phyloP scores from a whole-genome alignment of 2,797 vertebrate genomes.

The Bovichtus diacanthus region DNA sequence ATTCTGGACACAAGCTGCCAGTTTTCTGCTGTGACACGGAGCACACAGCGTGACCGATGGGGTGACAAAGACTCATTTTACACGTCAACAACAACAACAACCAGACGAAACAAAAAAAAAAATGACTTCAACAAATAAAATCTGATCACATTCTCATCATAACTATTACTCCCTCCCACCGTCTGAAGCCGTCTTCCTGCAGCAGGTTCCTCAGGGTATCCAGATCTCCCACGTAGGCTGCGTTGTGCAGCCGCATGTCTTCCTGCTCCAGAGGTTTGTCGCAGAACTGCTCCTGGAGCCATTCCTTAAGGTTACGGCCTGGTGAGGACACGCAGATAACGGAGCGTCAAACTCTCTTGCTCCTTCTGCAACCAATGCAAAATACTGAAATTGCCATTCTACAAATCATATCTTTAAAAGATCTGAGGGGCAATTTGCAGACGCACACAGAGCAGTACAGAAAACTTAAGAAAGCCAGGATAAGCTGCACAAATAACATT shows the following conservation, averaged over 20 bases:
- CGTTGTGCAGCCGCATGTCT: conserved; percentile 92
- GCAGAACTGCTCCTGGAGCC: conserved; percentile 95
- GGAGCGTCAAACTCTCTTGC: neutral
- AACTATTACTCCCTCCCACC: conserved; percentile 75
- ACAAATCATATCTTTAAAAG: too few species aligned
- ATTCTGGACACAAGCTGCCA: conserved; percentile 7
- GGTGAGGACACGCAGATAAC: conserved; percentile 51
- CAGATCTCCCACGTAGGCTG: conserved; percentile 93
- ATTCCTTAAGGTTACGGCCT: conserved; percentile 95
- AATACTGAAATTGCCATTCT: neutral
- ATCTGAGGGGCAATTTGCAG: too few species aligned
- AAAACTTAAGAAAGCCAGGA: too few species aligned
- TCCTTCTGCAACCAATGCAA: neutral
- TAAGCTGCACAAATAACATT: too few species aligned
- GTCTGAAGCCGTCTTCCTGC: conserved; percentile 90
- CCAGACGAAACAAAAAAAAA: too few species aligned
- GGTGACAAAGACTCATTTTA: neutral
- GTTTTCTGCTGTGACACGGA: neutral
- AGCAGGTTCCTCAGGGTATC: conserved; percentile 90
- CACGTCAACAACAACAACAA: neutral
- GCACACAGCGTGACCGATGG: neutral
- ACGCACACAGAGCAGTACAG: too few species aligned
- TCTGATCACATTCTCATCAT: neutral
- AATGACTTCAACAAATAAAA: neutral
- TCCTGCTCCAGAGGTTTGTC: conserved; percentile 92